Evolutionary conservation across 2,888 invertebrate species (phyloP), one percentile per base, ranked within the genome.

Genomic region (Napeogenes inachia): DNA sequence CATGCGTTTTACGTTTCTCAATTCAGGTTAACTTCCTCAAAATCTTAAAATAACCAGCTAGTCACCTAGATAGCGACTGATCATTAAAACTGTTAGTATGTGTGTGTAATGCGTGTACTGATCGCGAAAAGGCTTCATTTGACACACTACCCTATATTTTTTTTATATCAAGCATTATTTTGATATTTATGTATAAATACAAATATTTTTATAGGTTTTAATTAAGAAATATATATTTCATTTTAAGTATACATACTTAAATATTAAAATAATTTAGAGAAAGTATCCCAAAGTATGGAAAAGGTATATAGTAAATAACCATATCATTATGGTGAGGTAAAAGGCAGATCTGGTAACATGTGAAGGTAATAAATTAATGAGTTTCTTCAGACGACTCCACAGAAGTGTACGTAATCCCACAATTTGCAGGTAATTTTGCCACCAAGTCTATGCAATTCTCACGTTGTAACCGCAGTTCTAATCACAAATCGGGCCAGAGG

Each of bases 341-440:
- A 42, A 42, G 10, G 21, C 50, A 30, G n/a, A 30, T 50, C 50
- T 21, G 30, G 21, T n/a, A 30, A 50, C 47, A 47, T 13, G 13
- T 47, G 6, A 4, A 47, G 5, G 47, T 47, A 8, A 47, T 47
- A 47, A 47, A 47, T 50, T 30, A 30, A 50, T 30, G 21, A 8
- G 12, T 60, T 50, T 47, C 12, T 33, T 54, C 32, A 54, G 56
- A 58, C 38, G 57, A 47, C 62, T 57, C 45, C 55, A 30, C 53
- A n/a, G 53, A 56, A 21, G 32, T 46, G n/a, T 54, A 64, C 64
- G 62, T 66, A 64, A 64, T 62, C 53, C 64, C 62, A 77, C 76
- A 80, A 81, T 82, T 84, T 78, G 76, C 75, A 71, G 73, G 73
- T 75, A 79, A 82, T 82, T 75, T 72, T 68, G 68, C 70, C 70